These are phyloP conservation scores for Enteromius trimaculatus DNA, from an alignment of 2,797 vertebrate genomes.

Conservation along the genomic window DNA sequence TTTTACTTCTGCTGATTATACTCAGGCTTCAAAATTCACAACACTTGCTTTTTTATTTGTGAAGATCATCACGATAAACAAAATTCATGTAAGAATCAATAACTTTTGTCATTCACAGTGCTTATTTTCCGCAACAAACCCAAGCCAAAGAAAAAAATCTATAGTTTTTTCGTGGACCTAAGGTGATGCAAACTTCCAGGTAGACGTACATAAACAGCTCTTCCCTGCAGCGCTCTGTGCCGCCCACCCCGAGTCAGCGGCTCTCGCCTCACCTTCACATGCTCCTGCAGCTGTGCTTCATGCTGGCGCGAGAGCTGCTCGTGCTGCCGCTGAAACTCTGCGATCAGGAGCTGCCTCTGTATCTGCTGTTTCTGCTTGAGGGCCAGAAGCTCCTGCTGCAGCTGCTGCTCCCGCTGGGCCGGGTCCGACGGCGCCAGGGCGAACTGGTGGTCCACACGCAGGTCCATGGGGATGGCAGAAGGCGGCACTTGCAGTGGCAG, in stretches of 20 bases:
- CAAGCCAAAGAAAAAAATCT: background rate
- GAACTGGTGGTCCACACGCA: slow-evolving; percentile 89
- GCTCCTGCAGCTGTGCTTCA: slow-evolving; percentile 94
- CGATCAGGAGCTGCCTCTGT: slow-evolving; percentile 95
- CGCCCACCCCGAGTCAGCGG: background rate
- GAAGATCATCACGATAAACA: background rate
- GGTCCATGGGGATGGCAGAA: slow-evolving; percentile 92
- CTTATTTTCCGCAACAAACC: background rate
- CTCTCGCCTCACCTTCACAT: slow-evolving; percentile 85
- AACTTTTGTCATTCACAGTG: background rate
- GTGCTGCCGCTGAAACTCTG: slow-evolving; percentile 96
- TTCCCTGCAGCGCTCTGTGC: background rate
- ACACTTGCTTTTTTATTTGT: background rate
- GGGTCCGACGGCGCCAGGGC: slow-evolving; percentile 75
- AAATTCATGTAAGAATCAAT: background rate
- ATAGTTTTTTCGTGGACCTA: background rate
- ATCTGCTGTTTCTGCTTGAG: slow-evolving; percentile 99
- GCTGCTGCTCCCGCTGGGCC: slow-evolving; percentile 87
- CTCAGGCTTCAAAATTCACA: background rate
- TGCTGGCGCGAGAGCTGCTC: slow-evolving; percentile 97
- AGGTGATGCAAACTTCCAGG: background rate
- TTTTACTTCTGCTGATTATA: background rate
- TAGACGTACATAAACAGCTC: background rate
- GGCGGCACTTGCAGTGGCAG: slow-evolving; percentile 91
- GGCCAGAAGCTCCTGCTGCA: slow-evolving; percentile 94